Evolutionary conservation across 2,888 invertebrate genomes (phyloP).

Genomic region (Andricus curvator): DNA sequence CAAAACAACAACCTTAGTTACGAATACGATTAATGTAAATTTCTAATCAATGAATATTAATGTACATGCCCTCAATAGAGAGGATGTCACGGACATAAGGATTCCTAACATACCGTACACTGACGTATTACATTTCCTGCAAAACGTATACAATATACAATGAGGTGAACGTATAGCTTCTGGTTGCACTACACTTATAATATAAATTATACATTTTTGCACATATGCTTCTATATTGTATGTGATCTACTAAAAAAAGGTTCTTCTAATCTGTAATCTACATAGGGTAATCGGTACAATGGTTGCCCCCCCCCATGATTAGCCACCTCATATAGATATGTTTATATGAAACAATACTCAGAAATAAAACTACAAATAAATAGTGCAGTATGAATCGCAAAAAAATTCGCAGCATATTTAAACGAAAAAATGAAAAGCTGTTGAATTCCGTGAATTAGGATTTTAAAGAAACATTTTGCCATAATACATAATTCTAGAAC

Average conservation of each 20-base stretch:
- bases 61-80: slow-evolving; percentile 35
- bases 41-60: slow-evolving; percentile 52
- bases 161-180: slow-evolving; percentile 1
- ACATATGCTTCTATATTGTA: no score
- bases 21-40: slow-evolving; percentile 44
- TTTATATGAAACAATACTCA: no score
- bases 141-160: neutral
- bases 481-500: no score
- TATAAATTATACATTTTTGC: slow-evolving; percentile 11
- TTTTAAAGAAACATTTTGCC: no score
- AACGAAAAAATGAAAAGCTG: no score
- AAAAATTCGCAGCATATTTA: no score
- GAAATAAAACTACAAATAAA: no score
- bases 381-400: no score
- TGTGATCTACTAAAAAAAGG: slow-evolving; percentile 1
- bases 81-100: slow-evolving; percentile 36
- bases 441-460: no score
- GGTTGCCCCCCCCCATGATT: no score
- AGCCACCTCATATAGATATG: no score
- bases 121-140: slow-evolving; percentile 18
- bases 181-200: neutral
- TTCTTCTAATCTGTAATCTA: neutral
- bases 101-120: slow-evolving; percentile 29
- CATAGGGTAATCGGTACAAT: neutral
- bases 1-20: slow-evolving; percentile 1